A percentile compares a stretch with the other conserved stretches of the same genome.
These are phyloP conservation scores for Mormyrops boulengeri DNA, from an alignment of 2,797 vertebrate species.

Conservation along the genomic window DNA sequence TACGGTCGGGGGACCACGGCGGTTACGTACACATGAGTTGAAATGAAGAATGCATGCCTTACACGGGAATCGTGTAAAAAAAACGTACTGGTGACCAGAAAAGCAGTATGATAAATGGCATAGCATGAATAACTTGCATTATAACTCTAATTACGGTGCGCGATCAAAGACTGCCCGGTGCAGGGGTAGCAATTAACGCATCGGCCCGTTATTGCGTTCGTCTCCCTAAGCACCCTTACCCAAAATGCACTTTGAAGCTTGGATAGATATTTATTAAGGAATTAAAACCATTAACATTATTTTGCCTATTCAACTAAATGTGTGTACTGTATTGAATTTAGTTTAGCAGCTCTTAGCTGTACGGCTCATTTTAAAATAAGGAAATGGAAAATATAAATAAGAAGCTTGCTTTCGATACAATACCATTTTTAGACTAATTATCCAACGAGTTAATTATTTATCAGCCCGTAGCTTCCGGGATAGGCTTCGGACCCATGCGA, in stretches of 20 bases:
- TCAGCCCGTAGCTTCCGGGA: background rate
- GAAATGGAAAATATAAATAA: background rate
- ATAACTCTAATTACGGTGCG: background rate
- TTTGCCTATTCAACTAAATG: background rate
- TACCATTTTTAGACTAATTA: background rate
- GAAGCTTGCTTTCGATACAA: background rate
- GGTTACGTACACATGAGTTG: background rate
- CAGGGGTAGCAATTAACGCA: background rate
- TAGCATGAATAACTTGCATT: background rate
- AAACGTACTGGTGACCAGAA: background rate
- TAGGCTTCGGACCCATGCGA: no score
- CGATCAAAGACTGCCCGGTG: background rate
- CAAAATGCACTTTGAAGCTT: background rate
- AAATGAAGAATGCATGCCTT: background rate
- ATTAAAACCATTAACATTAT: background rate
- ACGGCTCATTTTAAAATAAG: background rate
- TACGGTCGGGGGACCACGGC: constrained; percentile 4
- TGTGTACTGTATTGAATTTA: background rate
- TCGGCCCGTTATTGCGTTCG: background rate
- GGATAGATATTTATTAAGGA: background rate
- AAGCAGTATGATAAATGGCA: background rate
- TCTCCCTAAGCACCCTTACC: background rate
- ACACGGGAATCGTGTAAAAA: background rate
- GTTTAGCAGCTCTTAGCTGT: background rate
- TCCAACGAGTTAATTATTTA: background rate